A percentile compares a stretch with the other conserved stretches of the same genome.
These are phyloP conservation scores for Mesitornis unicolor DNA, from an alignment of 2,113 vertebrate species.

Conservation along the genomic window DNA sequence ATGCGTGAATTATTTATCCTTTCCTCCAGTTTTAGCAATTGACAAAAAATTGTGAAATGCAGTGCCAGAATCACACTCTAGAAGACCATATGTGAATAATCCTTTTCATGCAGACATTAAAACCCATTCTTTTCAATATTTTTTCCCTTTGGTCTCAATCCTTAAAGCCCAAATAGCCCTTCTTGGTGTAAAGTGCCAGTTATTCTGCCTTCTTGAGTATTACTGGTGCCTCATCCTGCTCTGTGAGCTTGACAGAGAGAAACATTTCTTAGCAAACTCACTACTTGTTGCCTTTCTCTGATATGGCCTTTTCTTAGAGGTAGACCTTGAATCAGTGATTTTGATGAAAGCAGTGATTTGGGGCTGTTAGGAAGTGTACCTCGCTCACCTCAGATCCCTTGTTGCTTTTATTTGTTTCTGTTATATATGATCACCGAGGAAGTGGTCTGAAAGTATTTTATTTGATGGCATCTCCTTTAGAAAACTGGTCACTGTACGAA, in stretches of 20 bases:
- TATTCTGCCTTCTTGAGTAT: not conserved
- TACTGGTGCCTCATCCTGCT: not conserved
- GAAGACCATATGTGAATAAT: not conserved
- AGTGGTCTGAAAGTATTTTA: conserved; percentile 2
- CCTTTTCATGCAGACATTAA: not conserved
- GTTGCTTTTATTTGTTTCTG: not conserved
- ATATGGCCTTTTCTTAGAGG: not conserved
- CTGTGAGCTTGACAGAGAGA: not conserved
- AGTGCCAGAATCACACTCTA: not conserved
- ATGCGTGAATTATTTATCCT: conserved; percentile 1
- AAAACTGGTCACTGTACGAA: not conserved
- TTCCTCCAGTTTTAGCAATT: not conserved
- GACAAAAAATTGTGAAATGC: not conserved
- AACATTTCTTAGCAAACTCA: not conserved
- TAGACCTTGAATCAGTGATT: not conserved
- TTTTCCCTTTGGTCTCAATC: not conserved
- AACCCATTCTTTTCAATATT: not conserved
- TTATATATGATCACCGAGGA: not conserved
- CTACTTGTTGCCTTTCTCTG: not conserved
- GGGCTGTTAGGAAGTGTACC: not conserved
- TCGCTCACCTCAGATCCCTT: not conserved
- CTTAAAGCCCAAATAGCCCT: not conserved
- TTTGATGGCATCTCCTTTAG: not conserved
- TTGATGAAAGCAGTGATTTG: not conserved
- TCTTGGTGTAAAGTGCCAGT: not conserved